A percentile compares a stretch with the other conserved stretches of the same genome.
Evolutionary conservation across 2,113 vertebrate species (phyloP).

Genomic region (Dissostichus mawsoni): DNA sequence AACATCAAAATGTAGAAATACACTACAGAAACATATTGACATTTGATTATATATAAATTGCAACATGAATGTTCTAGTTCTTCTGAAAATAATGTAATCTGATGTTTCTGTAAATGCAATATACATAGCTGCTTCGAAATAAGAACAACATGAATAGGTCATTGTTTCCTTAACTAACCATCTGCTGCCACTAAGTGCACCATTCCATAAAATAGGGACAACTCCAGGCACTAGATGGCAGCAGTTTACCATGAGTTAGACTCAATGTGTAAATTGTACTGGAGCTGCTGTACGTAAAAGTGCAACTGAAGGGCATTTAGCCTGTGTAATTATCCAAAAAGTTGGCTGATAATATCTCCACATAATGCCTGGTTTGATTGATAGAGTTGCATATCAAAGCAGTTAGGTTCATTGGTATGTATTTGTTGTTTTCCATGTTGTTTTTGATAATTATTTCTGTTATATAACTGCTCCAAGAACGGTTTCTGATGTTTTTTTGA

Average conservation of each 20-base stretch:
- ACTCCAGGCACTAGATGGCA: conserved; percentile 33
- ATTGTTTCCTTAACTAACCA: background rate
- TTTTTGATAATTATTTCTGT: background rate
- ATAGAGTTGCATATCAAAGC: background rate
- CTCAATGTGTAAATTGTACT: background rate
- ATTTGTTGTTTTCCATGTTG: background rate
- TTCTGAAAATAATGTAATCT: background rate
- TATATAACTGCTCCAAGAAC: background rate
- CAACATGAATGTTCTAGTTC: too few species aligned
- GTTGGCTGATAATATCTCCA: too few species aligned
- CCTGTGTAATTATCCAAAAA: background rate
- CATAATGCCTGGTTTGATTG: background rate
- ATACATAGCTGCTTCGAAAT: background rate
- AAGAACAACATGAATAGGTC: background rate
- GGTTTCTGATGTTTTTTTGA: background rate
- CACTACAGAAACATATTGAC: too few species aligned
- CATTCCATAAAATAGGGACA: background rate
- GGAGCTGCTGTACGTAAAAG: background rate
- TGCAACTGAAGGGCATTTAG: background rate
- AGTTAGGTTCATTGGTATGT: background rate
- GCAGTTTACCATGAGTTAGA: background rate
- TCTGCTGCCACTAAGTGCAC: background rate
- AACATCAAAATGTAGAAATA: too few species aligned
- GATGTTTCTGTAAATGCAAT: background rate
- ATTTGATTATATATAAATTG: too few species aligned